Percentiles rank a stretch among this genome's conserved stretches.
phyloP scores from a whole-genome alignment of 2,888 invertebrate genomes.

The Dryomyza anilis region DNA sequence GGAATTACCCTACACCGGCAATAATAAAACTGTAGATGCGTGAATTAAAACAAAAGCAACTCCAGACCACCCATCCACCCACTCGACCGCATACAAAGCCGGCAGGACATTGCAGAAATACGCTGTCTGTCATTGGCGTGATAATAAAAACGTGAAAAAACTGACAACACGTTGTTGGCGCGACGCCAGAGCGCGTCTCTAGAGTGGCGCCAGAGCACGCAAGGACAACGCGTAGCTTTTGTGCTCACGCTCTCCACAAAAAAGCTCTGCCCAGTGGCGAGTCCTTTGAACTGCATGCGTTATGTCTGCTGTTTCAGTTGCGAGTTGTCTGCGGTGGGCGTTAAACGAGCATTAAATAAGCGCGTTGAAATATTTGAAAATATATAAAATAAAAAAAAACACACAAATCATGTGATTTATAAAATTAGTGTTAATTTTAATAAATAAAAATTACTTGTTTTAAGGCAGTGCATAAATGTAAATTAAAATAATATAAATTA shows the following conservation, averaged over 20 bases:
- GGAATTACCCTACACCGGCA: conserved; percentile 17
- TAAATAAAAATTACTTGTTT: background rate
- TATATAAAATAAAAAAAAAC: background rate
- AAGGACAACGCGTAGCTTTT: conserved; percentile 7
- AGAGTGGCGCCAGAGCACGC: too few species aligned
- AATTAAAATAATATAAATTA: background rate
- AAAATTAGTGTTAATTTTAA: background rate
- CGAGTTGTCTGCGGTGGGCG: conserved; percentile 14
- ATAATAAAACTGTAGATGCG: conserved; percentile 16
- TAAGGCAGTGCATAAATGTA: background rate
- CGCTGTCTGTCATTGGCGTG: background rate
- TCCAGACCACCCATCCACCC: background rate
- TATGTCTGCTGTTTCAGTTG: background rate
- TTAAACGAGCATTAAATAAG: background rate
- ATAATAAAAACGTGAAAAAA: background rate
- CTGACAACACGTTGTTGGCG: background rate
- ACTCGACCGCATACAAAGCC: background rate
- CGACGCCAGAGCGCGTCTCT: too few species aligned
- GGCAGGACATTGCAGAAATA: background rate
- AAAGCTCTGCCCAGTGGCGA: background rate
- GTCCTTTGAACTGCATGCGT: background rate
- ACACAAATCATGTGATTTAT: background rate
- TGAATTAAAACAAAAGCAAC: background rate
- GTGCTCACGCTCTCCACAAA: conserved; percentile 13
- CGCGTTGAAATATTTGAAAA: background rate